Conservation (phyloP, 2,888 invertebrate genomes). For the Lepidonotus clava region DNA sequence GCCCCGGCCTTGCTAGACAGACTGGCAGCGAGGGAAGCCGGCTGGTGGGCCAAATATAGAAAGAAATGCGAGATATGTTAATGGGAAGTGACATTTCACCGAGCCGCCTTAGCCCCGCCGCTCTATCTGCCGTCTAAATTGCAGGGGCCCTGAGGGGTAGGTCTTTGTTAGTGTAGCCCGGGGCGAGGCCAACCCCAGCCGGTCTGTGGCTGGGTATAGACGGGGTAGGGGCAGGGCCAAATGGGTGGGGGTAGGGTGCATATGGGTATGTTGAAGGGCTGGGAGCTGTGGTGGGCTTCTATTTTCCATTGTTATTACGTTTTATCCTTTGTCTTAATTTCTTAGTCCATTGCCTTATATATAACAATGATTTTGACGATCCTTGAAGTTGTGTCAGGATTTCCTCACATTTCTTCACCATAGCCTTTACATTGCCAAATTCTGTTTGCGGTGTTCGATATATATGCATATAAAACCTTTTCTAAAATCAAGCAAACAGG, state of each 20-base stretch:
- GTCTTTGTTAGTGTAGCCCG: not conserved
- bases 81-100: conserved; percentile 47
- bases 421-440: no score
- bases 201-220: not conserved
- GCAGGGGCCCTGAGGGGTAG: not conserved
- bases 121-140: not conserved
- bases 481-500: no score
- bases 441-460: no score
- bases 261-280: not conserved
- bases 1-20: conserved; percentile 48
- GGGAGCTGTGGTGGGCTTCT: not conserved
- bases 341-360: no score
- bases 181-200: not conserved
- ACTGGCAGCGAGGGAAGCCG: conserved; percentile 49
- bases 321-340: not conserved
- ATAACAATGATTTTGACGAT: no score
- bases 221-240: not conserved
- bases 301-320: no score
- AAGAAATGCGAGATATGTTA: conserved; percentile 55
- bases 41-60: conserved; percentile 39
- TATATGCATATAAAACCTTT: no score
- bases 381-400: no score
- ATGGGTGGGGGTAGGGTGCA: not conserved
- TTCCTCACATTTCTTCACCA: no score
- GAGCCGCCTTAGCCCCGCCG: not conserved